These are phyloP conservation scores for Urophycis tenuis DNA, from an alignment of 2,797 vertebrate species.

Conservation along the genomic window DNA sequence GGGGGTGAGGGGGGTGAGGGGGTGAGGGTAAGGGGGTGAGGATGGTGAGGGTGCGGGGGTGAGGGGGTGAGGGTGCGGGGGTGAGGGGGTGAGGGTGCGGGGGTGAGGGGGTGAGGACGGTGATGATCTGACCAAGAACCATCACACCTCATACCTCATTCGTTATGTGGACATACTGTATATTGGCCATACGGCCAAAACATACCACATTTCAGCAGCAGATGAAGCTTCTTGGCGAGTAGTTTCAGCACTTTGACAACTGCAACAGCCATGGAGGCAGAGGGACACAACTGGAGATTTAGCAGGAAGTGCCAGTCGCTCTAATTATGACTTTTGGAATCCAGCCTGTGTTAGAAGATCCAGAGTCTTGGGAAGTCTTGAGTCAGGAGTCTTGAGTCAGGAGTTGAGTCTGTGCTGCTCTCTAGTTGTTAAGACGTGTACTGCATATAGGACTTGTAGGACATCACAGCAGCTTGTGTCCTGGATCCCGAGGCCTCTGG, in stretches of 20 bases:
- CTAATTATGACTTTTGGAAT: not conserved
- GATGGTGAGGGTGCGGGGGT: too few relatives aligned
- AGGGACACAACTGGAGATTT: not conserved
- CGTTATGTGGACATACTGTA: too few relatives aligned
- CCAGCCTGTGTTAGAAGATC: not conserved
- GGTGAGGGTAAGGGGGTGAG: too few relatives aligned
- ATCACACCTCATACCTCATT: not conserved
- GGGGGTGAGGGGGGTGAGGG: too few relatives aligned
- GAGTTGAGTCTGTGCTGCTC: not conserved
- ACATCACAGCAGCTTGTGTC: constrained; percentile 12
- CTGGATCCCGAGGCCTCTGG: constrained; percentile 12
- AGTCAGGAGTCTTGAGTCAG: not conserved
- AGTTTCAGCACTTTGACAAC: not conserved
- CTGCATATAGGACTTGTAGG: not conserved
- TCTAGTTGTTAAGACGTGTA: not conserved
- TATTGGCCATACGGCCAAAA: not conserved
- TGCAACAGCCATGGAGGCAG: not conserved
- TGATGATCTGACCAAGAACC: not conserved
- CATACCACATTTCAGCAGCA: not conserved
- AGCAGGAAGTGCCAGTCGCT: not conserved
- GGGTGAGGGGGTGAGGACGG: too few relatives aligned
- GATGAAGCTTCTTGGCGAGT: not conserved
- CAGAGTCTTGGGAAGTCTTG: not conserved
- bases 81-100: too few relatives aligned
- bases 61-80: too few relatives aligned